Base-by-base conservation (phyloP, 2,113 vertebrate species). In the Alectura lathami region DNA sequence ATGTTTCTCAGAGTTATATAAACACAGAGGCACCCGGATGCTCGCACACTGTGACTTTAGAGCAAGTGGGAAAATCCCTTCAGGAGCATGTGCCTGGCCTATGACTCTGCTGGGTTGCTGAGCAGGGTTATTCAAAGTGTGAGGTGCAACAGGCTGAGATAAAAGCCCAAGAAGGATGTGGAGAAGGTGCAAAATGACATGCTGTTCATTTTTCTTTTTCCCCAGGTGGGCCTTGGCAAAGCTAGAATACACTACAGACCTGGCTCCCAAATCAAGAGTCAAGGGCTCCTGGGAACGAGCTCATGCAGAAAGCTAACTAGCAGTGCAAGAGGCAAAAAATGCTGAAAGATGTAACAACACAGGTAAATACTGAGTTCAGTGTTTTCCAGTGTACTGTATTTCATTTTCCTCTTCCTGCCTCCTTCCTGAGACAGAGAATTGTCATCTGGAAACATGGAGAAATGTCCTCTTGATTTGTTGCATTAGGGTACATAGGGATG, bases 21-120 rank as follows among this genome's bases (percentile, higher is more conserved):
- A 95, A 94, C 18, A 59, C 74, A 47, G 62, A 75, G 40, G 48
- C 57, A 79, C 40, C 70, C 48, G 82, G 43, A 69, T 79, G 36
- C 67, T 68, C 27, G 40, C 2, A 0, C 47, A 42, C 22, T 42
- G 45, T 29, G 15, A 32, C 34, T 38, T 77, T 29, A 20, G 22
- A 59, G 21, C 40, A 83, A 72, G 43, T 47, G 86, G 86, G 86
- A 86, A 94, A 94, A 91, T n/a, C 94, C 72, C 72, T 76, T 73
- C 2, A 4, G 40, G 36, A 82, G 15, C 29, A 11, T 8, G 7
- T 87, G 77, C 59, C 50, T 76, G 67, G 32, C 84, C 77, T 59
- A n/a, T 30, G 50, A 34, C 51, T 80, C 38, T 32, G 51, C 23
- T 22, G 24, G 11, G 32, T 40, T 86, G 73, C 60, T 3, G 2